A percentile compares a stretch with the other conserved stretches of the same genome.
Conservation (phyloP, 2,797 vertebrate species). For the Sebastes minor region DNA sequence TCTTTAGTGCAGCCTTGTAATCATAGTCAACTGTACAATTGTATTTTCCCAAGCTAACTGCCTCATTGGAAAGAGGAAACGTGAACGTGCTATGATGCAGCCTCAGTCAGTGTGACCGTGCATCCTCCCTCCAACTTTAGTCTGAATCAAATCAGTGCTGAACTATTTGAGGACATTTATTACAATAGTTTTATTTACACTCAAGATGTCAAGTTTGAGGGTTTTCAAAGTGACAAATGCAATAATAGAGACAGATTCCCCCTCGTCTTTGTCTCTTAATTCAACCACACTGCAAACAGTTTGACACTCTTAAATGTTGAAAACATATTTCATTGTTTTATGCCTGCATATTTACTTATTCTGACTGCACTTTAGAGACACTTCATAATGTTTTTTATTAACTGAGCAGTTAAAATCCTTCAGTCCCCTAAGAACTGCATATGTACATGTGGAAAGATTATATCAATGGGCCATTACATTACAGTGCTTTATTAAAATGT, state of each 20-base stretch:
- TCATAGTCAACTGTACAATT: not conserved
- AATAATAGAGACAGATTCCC: not conserved
- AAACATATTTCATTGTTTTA: conserved; percentile 1
- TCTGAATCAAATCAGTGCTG: not conserved
- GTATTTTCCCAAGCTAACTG: not conserved
- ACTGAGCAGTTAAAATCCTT: conserved; percentile 2
- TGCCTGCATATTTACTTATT: not conserved
- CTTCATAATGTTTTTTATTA: conserved; percentile 8
- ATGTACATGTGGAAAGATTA: conserved; percentile 7
- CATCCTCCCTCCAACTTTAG: not conserved
- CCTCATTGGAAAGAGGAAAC: not conserved
- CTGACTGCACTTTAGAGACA: not conserved
- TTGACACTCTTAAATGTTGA: not conserved
- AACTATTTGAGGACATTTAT: not conserved
- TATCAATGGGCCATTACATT: conserved; percentile 17
- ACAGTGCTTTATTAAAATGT: not conserved
- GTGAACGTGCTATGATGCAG: not conserved
- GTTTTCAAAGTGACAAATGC: not conserved
- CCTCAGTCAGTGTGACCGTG: not conserved
- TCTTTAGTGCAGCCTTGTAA: not conserved
- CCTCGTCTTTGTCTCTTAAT: not conserved
- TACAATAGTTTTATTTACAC: not conserved
- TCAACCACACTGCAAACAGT: not conserved
- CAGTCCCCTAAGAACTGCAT: not conserved
- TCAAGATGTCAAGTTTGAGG: not conserved